phyloP scores from a whole-genome alignment of 2,888 invertebrate genomes.

The Microctonus aethiopoides region DNA sequence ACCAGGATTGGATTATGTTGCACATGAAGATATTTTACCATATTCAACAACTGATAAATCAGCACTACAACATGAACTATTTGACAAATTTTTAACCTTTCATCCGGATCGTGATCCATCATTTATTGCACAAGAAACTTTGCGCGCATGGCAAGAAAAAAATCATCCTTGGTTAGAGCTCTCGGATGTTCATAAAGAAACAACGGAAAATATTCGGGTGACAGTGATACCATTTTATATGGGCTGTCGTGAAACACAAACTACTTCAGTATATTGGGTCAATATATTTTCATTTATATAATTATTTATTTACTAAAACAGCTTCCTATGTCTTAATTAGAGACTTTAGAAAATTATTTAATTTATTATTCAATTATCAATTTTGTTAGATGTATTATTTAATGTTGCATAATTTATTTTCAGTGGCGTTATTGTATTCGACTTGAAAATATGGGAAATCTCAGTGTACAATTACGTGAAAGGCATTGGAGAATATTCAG shows the following conservation, averaged over 20 bases:
- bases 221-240: slow-evolving; percentile 99
- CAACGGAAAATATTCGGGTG: slow-evolving; percentile 94
- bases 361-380: not conserved
- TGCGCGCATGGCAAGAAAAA: slow-evolving; percentile 96
- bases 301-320: too few relatives aligned
- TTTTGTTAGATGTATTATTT: slow-evolving; percentile 1
- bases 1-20: slow-evolving; percentile 97
- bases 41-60: slow-evolving; percentile 89
- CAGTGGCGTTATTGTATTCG: slow-evolving; percentile 98
- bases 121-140: slow-evolving; percentile 87
- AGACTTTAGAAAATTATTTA: not conserved
- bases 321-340: too few relatives aligned
- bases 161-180: slow-evolving; percentile 97
- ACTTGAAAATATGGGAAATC: slow-evolving; percentile 90
- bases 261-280: slow-evolving; percentile 93
- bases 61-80: slow-evolving; percentile 94
- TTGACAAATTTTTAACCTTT: slow-evolving; percentile 92
- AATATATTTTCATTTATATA: too few relatives aligned
- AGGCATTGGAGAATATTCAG: slow-evolving; percentile 99
- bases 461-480: slow-evolving; percentile 92
- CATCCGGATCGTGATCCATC: slow-evolving; percentile 88
- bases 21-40: slow-evolving; percentile 97
- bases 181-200: slow-evolving; percentile 96
- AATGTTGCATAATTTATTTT: too few relatives aligned
- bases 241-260: slow-evolving; percentile 93